Evolutionary conservation across 1,140 invertebrate species (phyloP), one percentile per base, ranked within the genome.

Genomic region (Drepana arcuata): DNA sequence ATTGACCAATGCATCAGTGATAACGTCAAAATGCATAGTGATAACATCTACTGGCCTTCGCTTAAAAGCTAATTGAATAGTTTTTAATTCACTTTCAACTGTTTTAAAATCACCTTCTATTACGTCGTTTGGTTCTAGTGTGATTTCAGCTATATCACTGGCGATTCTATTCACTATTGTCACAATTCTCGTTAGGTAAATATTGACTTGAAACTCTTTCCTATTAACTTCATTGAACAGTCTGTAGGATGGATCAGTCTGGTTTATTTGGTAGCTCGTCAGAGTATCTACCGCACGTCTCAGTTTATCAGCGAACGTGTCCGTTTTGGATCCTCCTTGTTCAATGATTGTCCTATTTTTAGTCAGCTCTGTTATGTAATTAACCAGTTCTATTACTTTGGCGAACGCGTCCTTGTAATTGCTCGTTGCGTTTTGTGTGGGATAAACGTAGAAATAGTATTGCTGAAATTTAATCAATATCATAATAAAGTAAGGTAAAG

Each of bases 151-250:
- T 26, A 51, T 18, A 12, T 56, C 52, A 5, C 48, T 29, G 5
- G 44, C 28, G 14, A 84, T 12, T 51, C 79, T 70, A 30, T 72
- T 73, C 7, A 74, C 45, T 6, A 75, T 58, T 27, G 54, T 39
- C n/a, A 72, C 65, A 26, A 81, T 53, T 67, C 67, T 71, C 2
- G 73, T 70, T 11, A 83, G 60, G 51, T 83, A 84, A 16, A 71
- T 53, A n/a, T 49, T 45, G 4, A 62, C 45, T n/a, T 48, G 23
- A 13, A 68, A 47, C 35, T 66, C 51, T 39, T 71, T 79, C 18
- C 48, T 67, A 47, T 65, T 73, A 13, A 57, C 49, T 35, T 77
- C 62, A 36, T 54, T 62, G 25, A 71, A 79, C 7, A 42, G 14
- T 13, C 41, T 35, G 41, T 73, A 81, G 0, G 56, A 59, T 5